A percentile compares a stretch with the other conserved stretches of the same genome.
phyloP scores from a whole-genome alignment of 2,888 invertebrate species.

The Epicampocera succincta region DNA sequence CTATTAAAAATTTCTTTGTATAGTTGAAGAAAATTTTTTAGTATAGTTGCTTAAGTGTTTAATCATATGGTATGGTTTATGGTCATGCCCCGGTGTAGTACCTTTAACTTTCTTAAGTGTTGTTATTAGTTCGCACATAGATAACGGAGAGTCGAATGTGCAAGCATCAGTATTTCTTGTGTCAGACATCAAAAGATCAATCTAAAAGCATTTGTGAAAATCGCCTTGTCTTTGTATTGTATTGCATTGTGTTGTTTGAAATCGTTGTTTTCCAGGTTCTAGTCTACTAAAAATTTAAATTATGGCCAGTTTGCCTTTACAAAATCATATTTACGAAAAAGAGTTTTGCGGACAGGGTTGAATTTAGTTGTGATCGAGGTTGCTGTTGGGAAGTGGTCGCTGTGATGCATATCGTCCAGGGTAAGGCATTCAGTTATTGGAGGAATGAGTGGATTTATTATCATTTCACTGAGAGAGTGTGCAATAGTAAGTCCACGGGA shows the following conservation, averaged over 20 bases:
- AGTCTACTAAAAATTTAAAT: neutral
- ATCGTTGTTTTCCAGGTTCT: neutral
- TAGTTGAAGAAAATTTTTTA: too few relatives aligned
- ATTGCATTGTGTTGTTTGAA: neutral
- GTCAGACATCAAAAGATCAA: too few relatives aligned
- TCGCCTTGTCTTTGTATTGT: conserved; percentile 12
- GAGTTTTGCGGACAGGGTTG: too few relatives aligned
- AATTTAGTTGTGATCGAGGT: neutral
- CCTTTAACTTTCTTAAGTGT: neutral
- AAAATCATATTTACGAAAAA: too few relatives aligned
- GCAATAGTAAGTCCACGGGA: too few relatives aligned
- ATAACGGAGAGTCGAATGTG: too few relatives aligned
- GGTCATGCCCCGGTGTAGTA: neutral
- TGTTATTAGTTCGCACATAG: neutral
- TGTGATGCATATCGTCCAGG: neutral
- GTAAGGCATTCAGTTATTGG: too few relatives aligned
- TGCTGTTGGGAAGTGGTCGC: neutral
- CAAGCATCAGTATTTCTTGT: too few relatives aligned
- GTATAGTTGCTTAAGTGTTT: neutral
- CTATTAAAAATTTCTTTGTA: too few relatives aligned
- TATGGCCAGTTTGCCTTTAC: too few relatives aligned
- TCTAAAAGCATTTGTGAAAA: neutral
- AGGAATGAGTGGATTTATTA: too few relatives aligned
- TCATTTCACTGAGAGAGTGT: too few relatives aligned
- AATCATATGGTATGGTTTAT: neutral